Percentiles rank a stretch among this genome's conserved stretches.
Evolutionary conservation across 2,113 vertebrate species (phyloP).

Genomic region (Ctenomys sociabilis): DNA sequence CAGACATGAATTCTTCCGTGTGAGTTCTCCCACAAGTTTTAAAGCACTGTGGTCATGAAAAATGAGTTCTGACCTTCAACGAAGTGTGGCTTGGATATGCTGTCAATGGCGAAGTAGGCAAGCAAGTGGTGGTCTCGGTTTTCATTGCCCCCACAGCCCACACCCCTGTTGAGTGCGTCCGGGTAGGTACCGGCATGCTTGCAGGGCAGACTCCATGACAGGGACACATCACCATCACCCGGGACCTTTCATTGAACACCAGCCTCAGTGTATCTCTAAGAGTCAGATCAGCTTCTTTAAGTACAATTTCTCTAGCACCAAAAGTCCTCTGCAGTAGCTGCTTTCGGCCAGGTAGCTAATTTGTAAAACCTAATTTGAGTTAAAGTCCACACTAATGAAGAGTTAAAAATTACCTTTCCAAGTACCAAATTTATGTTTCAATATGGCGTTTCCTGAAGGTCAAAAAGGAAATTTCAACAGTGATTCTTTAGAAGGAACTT

Average conservation of each 20-base stretch:
- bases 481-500: not conserved
- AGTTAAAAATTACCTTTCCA: constrained; percentile 70
- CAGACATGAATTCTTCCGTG: accelerated
- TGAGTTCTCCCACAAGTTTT: not conserved
- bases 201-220: not conserved
- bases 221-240: too few relatives aligned
- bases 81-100: not conserved
- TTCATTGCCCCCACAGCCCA: not conserved
- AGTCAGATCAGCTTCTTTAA: not conserved
- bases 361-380: constrained; percentile 37
- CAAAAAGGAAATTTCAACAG: constrained; percentile 6
- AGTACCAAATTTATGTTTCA: constrained; percentile 50
- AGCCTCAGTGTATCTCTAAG: not conserved
- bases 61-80: not conserved
- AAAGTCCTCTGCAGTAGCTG: not conserved
- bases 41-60: not conserved
- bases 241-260: not conserved
- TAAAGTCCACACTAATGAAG: constrained; percentile 49
- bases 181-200: accelerated
- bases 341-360: not conserved
- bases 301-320: not conserved
- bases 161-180: accelerated
- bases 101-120: not conserved
- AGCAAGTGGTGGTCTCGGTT: not conserved
- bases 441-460: constrained; percentile 40